Evolutionary conservation across 2,113 vertebrate genomes (phyloP), one percentile per base, ranked within the genome.

Genomic region (Panthera leo): DNA sequence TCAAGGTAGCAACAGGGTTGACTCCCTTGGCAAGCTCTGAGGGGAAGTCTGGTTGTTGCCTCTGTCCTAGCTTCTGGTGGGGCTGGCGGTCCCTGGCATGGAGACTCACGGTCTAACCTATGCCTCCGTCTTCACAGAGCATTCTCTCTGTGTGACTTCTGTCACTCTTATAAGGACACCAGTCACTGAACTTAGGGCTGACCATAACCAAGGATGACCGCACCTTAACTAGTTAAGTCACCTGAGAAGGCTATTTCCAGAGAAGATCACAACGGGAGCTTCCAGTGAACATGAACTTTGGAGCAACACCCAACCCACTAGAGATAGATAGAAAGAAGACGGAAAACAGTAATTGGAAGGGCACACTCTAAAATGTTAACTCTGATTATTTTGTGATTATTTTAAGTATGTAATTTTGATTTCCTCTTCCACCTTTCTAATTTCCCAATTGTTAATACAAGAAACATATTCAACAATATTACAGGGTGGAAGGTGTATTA

Each of bases 1-100:
- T 31, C 42, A 2, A 48, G 39, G 5, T n/a, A 16, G n/a, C 5
- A 0, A 7, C 25, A 13, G 53, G 42, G 8, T 1, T 1, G 7
- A 42, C 14, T 39, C 14, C 36, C 42, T 11, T 58, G 23, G 25
- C 39, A 75, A 18, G 70, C 25, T 71, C 51, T 14, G 27, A 67
- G 68, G 21, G 36, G 15, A 5, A 27, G 4, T 48, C 88, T 55
- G 27, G 8, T 67, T 6, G 10, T 4, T 12, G 10, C 58, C 34
- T 34, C 53, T 48, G 48, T 48, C 21, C 34, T 2, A 3, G 45
- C 25, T 87, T 27, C 55, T 19, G 34, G 31, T 3, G 34, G 63
- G 10, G 51, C 80, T 12, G 25, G 53, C 70, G 19, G 45, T 65
- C 34, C 61, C 5, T 0, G 21, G 39, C 2, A 21, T 7, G 5